These are phyloP conservation scores for Ectropis grisescens DNA, from an alignment of 1,140 invertebrate species.

Conservation along the genomic window DNA sequence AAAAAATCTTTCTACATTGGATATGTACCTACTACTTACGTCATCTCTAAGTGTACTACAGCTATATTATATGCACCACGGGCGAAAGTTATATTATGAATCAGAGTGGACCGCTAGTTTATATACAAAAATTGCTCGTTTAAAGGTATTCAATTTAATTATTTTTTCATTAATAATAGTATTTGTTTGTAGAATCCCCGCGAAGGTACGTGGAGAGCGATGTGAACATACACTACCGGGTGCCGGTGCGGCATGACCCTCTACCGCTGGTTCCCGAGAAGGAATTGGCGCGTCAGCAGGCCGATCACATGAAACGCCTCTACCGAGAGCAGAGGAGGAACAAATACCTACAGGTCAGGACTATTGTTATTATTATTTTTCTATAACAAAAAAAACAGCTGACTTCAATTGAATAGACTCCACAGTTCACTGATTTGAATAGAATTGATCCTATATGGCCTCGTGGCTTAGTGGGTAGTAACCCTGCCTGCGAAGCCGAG, in stretches of 20 bases:
- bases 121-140: no score
- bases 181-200: slow-evolving; percentile 89
- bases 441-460: no score
- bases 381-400: background rate
- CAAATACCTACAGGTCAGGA: slow-evolving; percentile 84
- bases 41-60: no score
- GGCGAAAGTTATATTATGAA: no score
- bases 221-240: slow-evolving; percentile 93
- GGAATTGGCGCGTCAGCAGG: slow-evolving; percentile 86
- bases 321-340: slow-evolving; percentile 89
- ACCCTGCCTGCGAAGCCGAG: no score
- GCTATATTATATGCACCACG: no score
- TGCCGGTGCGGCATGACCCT: slow-evolving; percentile 86
- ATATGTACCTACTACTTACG: no score
- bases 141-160: no score
- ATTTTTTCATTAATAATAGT: no score
- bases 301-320: slow-evolving; percentile 89
- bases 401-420: background rate
- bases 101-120: no score
- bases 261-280: slow-evolving; percentile 86
- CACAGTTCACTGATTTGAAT: background rate
- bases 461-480: no score
- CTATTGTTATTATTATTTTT: background rate
- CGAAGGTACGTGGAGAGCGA: slow-evolving; percentile 91
- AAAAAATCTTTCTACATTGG: no score